Conservation (phyloP, 2,113 vertebrate species). For the Zosterops pallidus region DNA sequence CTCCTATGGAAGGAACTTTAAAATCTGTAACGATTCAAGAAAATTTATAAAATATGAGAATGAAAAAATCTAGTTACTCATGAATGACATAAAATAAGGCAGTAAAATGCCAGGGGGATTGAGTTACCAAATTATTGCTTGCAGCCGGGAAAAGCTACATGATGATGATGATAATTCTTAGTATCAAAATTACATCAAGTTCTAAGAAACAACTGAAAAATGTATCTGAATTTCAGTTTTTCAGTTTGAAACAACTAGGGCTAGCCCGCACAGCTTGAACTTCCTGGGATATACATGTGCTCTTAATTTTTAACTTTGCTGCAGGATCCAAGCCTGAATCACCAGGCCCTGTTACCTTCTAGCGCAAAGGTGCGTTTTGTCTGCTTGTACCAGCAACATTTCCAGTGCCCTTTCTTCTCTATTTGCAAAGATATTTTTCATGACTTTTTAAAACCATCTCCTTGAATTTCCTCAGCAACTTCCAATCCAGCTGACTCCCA, state of each 20-base stretch:
- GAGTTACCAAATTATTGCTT: not conserved
- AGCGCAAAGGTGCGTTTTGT: not conserved
- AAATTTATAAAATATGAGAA: not conserved
- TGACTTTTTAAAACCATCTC: conserved; percentile 13
- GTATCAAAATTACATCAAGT: not conserved
- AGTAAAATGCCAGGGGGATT: not conserved
- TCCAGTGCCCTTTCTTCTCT: not conserved
- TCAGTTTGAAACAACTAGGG: conserved; percentile 11
- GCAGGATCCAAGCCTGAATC: not conserved
- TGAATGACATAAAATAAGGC: not conserved
- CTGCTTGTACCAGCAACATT: not conserved
- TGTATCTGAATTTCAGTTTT: not conserved
- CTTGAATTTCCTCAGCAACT: conserved; percentile 31
- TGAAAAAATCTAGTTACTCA: not conserved
- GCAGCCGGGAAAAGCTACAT: not conserved
- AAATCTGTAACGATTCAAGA: not conserved
- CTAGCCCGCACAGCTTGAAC: conserved; percentile 21
- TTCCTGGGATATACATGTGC: conserved; percentile 13
- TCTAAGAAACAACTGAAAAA: not conserved
- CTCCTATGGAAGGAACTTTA: not conserved
- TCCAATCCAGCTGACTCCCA: conserved; percentile 11
- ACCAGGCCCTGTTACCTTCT: not conserved
- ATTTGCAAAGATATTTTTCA: conserved; percentile 45
- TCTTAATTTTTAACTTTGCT: not conserved
- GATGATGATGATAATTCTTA: not conserved